Conservation (phyloP, 2,888 invertebrate species). For the Trachelus stipa region DNA sequence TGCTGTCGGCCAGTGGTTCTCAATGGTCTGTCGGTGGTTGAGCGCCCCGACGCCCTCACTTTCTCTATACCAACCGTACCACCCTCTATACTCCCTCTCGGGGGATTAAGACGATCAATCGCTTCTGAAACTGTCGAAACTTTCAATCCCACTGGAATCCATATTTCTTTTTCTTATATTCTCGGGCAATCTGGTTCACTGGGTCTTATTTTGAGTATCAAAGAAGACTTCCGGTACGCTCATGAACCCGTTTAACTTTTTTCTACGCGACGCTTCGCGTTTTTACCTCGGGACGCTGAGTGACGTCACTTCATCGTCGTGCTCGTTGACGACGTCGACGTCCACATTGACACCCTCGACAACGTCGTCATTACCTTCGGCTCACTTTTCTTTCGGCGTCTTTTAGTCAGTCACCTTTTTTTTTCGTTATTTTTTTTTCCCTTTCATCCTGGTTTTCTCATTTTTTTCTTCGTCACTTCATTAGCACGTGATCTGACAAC, state of each 20-base stretch:
- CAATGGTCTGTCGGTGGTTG: background rate
- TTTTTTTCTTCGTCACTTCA: background rate
- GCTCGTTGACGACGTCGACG: background rate
- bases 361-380: background rate
- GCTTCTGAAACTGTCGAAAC: background rate
- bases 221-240: background rate
- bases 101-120: background rate
- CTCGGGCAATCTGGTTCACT: too few species aligned
- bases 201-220: too few species aligned
- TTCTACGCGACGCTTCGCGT: background rate
- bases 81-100: background rate
- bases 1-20: conserved; percentile 15
- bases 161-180: too few species aligned
- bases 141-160: background rate
- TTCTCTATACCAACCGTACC: background rate
- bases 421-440: conserved; percentile 10
- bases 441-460: too few species aligned
- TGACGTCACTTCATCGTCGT: background rate
- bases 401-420: conserved; percentile 23
- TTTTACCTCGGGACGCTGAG: background rate
- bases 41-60: background rate
- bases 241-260: background rate
- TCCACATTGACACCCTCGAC: too few species aligned
- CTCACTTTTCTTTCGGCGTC: conserved; percentile 12
- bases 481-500: background rate